Evolutionary conservation across 2,888 invertebrate genomes (phyloP), one percentile per base, ranked within the genome.

Genomic region (Patella caerulea): DNA sequence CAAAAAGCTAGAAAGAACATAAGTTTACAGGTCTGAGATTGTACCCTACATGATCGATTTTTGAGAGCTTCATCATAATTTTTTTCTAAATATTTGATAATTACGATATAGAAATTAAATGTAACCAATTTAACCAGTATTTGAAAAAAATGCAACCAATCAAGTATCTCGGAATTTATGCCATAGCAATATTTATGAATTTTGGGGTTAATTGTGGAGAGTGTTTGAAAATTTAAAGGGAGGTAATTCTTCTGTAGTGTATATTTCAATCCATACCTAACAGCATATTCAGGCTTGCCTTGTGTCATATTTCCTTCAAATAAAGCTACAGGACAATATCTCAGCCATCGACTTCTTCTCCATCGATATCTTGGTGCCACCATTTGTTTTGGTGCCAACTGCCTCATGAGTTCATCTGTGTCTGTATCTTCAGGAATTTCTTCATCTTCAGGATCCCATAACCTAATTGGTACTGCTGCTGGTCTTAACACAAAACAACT

Each of bases 321-420:
- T 12, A 92, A 83, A 54, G 91, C 88, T 24, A 92, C 92, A 9
- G 92, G 92, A 83, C 92, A 92, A 75, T 86, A 86, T 29, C 89
- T 84, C 71, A 88, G 77, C 90, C 91, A 92, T 45, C 86, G 83
- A 78, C 89, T 89, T 14, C 91, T 82, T 17, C 88, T 83, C 92
- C 91, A 92, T 17, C 90, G 80, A 82, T 87, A 91, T 5, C 90
- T 83, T 11, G 91, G 88, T 0, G 89, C 89, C 52, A 90, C 88
- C 88, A 89, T 89, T 77, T 87, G 85, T 80, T 89, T 90, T 15
- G 89, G 82, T 11, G 86, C 87, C 55, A 91, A 81, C 3, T 85
- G 76, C 24, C 91, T 85, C 86, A 91, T 85, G 56, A 91, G 80
- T 76, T 91, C 91, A 78, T 91, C 91, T 19, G 90, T 88, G 17